Evolutionary conservation across 2,113 vertebrate species (phyloP).

Genomic region (Promerops cafer): DNA sequence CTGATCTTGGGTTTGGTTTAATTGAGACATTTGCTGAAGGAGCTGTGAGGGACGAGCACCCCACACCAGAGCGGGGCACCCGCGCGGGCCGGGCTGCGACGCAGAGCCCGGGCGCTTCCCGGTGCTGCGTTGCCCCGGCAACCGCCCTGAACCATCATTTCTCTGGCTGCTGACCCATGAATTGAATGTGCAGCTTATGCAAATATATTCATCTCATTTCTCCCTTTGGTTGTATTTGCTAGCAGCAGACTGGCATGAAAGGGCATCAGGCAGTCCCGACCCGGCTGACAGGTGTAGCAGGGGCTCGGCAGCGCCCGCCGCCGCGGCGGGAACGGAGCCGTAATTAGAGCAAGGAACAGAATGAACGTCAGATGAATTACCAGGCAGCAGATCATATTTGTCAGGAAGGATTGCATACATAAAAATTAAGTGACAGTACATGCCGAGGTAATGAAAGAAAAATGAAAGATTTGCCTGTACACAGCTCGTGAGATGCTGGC

Average conservation of each 20-base stretch:
- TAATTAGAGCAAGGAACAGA: constrained; percentile 80
- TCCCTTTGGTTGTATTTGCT: constrained; percentile 45
- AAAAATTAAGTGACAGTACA: constrained; percentile 85
- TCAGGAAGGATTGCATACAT: constrained; percentile 81
- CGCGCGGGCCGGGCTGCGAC: neutral
- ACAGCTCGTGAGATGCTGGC: constrained; percentile 58
- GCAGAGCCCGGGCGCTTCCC: neutral
- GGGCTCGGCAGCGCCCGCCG: constrained; percentile 58
- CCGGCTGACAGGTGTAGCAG: constrained; percentile 74
- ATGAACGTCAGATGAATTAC: constrained; percentile 79
- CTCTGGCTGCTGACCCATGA: constrained; percentile 67
- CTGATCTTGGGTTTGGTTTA: neutral
- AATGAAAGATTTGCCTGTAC: constrained; percentile 78
- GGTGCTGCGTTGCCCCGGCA: constrained; percentile 36
- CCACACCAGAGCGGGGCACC: neutral
- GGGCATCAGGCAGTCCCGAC: constrained; percentile 72
- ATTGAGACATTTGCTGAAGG: neutral
- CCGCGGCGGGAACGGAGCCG: constrained; percentile 61
- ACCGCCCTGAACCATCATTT: constrained; percentile 19
- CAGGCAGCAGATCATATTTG: constrained; percentile 80
- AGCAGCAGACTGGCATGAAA: constrained; percentile 72
- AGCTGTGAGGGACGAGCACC: neutral
- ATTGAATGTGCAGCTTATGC: constrained; percentile 31
- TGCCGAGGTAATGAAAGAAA: constrained; percentile 78
- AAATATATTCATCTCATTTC: constrained; percentile 48